Evolutionary conservation across 2,888 invertebrate genomes (phyloP), one percentile per base, ranked within the genome.

Genomic region (Drosophila melanocephala): DNA sequence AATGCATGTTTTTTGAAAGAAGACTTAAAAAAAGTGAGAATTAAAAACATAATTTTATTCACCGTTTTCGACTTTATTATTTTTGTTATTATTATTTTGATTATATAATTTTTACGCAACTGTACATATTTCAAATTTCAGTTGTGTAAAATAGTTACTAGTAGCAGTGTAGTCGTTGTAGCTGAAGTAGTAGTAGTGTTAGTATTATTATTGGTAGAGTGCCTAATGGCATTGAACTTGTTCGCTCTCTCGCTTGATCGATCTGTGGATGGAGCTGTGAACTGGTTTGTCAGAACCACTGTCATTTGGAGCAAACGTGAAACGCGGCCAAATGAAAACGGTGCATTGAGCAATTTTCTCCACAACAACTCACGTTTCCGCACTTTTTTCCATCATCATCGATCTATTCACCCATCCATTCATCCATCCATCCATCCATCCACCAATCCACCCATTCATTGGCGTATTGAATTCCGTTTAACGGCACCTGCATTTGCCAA

Each of bases 301-400:
- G 72, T 75, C 84, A 86, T 83, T 83, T 83, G 80, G 83, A 80
- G 79, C 77, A 83, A 79, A 72, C 73, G 81, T 79, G 73, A 74
- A 82, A 68, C 59, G 67, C 60, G 58, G 51, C 37, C 65, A 33
- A 66, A 67, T 60, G 63, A 66, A 76, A 79, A 85, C 84, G 86
- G 83, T 77, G 83, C 85, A 87, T 88, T 83, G 81, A 85, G 77
- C 87, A 87, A 88, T 88, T 89, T 87, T 89, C 85, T 77, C 87
- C 76, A 63, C 77, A 75, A 76, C 80, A 88, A 80, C 81, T 79
- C 79, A 71, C 78, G 85, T 84, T 81, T 86, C 83, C 81, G 76
- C 78, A 75, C 75, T 74, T 76, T 85, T 84, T 74, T 26, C 26
- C 47, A 47, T 16, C 75, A 84, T 76, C 77, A 66, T 77, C 74